phyloP scores from a whole-genome alignment of 2,888 invertebrate genomes.

The Toxonevra muliebris region DNA sequence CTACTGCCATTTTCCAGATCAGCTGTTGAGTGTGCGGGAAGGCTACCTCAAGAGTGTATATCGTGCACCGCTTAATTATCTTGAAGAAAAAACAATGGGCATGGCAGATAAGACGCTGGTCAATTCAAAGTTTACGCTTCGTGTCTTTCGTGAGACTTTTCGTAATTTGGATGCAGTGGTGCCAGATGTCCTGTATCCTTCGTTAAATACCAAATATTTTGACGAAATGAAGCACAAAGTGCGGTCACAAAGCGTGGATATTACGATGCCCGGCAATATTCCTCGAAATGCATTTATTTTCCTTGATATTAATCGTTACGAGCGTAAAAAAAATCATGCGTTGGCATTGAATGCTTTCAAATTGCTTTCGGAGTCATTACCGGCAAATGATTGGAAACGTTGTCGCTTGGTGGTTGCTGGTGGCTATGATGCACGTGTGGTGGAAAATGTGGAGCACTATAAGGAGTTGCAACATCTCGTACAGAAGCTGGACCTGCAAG shows the following conservation, averaged over 20 bases:
- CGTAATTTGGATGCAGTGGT: constrained; percentile 71
- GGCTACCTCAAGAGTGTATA: constrained; percentile 83
- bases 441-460: constrained; percentile 88
- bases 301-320: constrained; percentile 96
- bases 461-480: constrained; percentile 77
- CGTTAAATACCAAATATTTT: constrained; percentile 83
- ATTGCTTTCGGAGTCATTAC: constrained; percentile 69
- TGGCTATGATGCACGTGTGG: constrained; percentile 90
- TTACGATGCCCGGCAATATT: constrained; percentile 49
- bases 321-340: constrained; percentile 93
- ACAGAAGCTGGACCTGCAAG: constrained; percentile 71
- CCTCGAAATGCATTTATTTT: constrained; percentile 75
- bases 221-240: constrained; percentile 66
- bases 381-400: constrained; percentile 70
- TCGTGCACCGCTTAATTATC: constrained; percentile 85
- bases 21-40: constrained; percentile 82
- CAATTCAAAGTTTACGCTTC: constrained; percentile 96
- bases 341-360: constrained; percentile 86
- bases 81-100: constrained; percentile 89
- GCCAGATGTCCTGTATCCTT: constrained; percentile 92
- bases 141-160: constrained; percentile 88
- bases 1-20: constrained; percentile 99
- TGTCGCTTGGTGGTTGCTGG: constrained; percentile 94
- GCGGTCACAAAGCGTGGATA: constrained; percentile 64
- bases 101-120: constrained; percentile 91